Conservation (phyloP, 2,797 vertebrate genomes). For the Capromys pilorides region DNA sequence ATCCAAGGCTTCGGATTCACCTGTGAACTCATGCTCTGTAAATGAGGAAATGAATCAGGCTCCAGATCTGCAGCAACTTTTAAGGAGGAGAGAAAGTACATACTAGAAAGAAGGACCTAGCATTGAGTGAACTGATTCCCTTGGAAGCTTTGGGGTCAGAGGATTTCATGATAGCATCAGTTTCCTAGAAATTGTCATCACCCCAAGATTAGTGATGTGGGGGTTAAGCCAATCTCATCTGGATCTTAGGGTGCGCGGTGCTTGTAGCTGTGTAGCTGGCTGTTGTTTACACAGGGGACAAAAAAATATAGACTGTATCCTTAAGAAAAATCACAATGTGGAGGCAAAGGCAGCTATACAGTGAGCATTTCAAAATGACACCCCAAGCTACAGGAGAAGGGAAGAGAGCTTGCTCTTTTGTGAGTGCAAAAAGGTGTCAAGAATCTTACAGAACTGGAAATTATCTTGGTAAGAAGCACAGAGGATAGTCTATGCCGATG, state of each 20-base stretch:
- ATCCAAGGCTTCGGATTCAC: neutral
- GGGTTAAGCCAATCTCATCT: neutral
- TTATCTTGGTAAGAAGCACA: neutral
- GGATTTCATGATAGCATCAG: neutral
- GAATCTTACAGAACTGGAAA: neutral
- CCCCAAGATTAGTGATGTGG: neutral
- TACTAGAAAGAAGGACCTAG: neutral
- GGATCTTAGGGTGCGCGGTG: neutral
- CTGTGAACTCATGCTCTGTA: neutral
- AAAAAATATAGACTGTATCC: neutral
- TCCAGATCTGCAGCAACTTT: neutral
- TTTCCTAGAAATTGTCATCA: neutral
- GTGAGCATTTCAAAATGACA: neutral
- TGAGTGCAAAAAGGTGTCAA: neutral
- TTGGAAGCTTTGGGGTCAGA: neutral
- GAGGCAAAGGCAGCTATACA: neutral
- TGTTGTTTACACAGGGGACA: neutral
- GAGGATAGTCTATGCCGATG: neutral
- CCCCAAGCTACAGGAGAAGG: neutral
- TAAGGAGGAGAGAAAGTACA: neutral
- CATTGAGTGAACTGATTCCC: neutral
- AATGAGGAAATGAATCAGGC: neutral
- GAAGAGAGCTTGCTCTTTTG: neutral
- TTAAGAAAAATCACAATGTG: neutral
- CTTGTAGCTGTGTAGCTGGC: neutral